phyloP scores from a whole-genome alignment of 2,797 vertebrate genomes.

The Cuniculus paca region DNA sequence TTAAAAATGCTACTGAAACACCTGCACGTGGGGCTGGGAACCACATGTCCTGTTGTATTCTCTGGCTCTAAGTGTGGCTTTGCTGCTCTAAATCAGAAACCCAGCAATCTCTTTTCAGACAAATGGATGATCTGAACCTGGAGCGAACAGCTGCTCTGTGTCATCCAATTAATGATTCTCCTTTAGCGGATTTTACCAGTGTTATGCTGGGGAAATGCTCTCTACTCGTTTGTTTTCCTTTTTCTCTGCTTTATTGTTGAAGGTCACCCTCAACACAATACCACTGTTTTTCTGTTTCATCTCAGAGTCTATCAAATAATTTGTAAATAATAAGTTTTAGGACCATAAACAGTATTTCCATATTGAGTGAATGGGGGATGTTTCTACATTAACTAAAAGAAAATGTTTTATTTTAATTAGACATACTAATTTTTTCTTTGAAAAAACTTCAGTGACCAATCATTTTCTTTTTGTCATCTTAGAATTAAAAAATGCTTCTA shows the following conservation, averaged over 20 bases:
- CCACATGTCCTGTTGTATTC: not conserved
- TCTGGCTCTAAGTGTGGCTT: not conserved
- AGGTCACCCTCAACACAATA: not conserved
- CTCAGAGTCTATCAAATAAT: not conserved
- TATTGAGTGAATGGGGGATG: not conserved
- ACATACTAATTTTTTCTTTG: conserved; percentile 22
- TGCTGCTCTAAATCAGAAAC: not conserved
- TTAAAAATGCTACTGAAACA: not conserved
- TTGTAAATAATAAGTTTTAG: conserved; percentile 38
- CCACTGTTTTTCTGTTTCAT: not conserved
- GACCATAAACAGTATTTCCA: not conserved
- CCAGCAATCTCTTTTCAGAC: conserved; percentile 6
- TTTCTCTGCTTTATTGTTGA: not conserved
- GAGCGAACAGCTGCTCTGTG: not conserved
- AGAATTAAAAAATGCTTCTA: not conserved
- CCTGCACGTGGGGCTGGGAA: not conserved
- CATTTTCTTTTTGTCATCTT: not conserved
- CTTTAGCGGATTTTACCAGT: not conserved
- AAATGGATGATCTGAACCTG: not conserved
- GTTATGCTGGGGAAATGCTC: not conserved
- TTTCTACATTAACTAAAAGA: not conserved
- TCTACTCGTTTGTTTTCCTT: not conserved
- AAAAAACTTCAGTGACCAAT: not conserved
- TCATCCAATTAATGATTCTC: not conserved
- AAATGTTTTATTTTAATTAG: conserved; percentile 53